Evolutionary conservation across 1,140 invertebrate genomes (phyloP).

Genomic region (Pseudomyrmex cubaensis): DNA sequence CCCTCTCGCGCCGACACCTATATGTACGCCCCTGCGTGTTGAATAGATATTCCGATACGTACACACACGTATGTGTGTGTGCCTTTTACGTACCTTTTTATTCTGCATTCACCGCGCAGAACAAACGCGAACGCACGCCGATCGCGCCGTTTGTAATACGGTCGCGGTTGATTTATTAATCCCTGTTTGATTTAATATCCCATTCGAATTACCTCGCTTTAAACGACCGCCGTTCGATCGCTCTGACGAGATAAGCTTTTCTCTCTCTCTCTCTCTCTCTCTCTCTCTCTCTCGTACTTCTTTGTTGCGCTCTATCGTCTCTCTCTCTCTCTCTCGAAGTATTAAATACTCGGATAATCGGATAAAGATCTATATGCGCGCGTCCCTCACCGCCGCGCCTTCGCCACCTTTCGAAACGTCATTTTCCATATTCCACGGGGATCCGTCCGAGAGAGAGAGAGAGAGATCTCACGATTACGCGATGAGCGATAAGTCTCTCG

Average conservation of each 20-base stretch:
- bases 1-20: conserved; percentile 23
- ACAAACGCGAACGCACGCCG: conserved; percentile 2
- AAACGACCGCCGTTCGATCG: conserved; percentile 35
- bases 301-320: conserved; percentile 28
- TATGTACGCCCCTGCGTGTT: conserved; percentile 28
- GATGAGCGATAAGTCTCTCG: conserved; percentile 11
- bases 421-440: conserved; percentile 24
- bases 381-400: conserved; percentile 21
- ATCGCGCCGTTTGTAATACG: conserved; percentile 52
- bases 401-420: conserved; percentile 43
- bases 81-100: neutral
- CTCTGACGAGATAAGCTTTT: conserved; percentile 28
- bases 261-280: neutral
- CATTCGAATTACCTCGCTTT: conserved; percentile 50
- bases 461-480: conserved; percentile 34
- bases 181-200: conserved; percentile 68
- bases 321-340: neutral
- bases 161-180: conserved; percentile 58
- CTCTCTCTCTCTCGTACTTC: neutral
- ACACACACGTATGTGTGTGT: no score
- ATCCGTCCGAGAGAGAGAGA: neutral
- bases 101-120: conserved; percentile 17
- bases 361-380: conserved; percentile 45
- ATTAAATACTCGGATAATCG: conserved; percentile 35
- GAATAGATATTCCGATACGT: conserved; percentile 42